Base-by-base conservation (phyloP, 2,888 invertebrate species). In the Leptinotarsa rubiginosa region DNA sequence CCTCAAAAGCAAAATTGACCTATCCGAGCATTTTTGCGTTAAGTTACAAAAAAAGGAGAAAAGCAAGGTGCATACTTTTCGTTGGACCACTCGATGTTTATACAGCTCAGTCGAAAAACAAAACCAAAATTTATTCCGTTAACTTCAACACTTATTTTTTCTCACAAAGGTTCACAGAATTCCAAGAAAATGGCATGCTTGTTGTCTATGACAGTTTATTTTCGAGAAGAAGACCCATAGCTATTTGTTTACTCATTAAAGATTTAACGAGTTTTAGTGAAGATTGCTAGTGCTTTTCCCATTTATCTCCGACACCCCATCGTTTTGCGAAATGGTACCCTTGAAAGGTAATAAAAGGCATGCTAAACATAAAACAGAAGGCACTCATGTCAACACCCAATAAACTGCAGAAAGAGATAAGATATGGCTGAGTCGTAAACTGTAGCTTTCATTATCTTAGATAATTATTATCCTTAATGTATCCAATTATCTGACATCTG, bases 311-410 rank as follows among this genome's bases (percentile, higher is more conserved):
- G 59, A 65, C 69, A 74, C 73, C 56, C 31, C 68, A 74, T 76
- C 73, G 72, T 47, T 69, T 72, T 76, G 76, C 76, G 64, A 76
- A 76, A 73, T 71, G 65, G 64, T 62, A n/a, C 16, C 41, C 73
- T 70, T 59, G 74, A 74, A 70, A 71, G 49, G 62, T 47, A 69
- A 56, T 70, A 70, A 73, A 69, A 59, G 59, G 52, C 52, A 41
- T 67, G 65, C 59, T 56, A 20, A 50, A 76, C 73, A 74, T 68
- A 73, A 76, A 74, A 76, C 76, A 76, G 76, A 76, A 74, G 76
- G 47, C 65, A 65, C 22, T 13, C 22, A 47, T 65, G 65, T 75
- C 69, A 69, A 47, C 71, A 47, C 52, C 62, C 67, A 31, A 69
- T 71, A 52, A 47, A 64, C 31, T 25, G 10, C 16, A n/a, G 49